Evolutionary conservation across 2,888 invertebrate species (phyloP), one percentile per base, ranked within the genome.

Genomic region (Heteromyza rotundicornis): DNA sequence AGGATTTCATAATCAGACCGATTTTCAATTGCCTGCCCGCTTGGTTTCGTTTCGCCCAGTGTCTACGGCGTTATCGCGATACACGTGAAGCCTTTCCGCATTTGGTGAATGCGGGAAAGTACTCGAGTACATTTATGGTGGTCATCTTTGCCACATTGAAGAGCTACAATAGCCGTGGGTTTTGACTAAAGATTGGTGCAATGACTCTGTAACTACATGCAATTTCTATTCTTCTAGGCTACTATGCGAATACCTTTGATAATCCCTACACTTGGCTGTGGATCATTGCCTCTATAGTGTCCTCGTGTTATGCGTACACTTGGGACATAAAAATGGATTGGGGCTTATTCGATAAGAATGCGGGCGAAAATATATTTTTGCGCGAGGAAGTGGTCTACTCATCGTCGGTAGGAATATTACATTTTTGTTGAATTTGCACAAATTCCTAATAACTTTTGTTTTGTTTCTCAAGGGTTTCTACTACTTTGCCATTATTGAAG

Each of bases 261-360:
- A 94, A 92, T 82, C 93, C 94, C 36, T 95, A 90, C 84, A 88
- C 95, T 49, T 94, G 94, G 87, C 84, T 94, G 52, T 98, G 97
- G 97, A 89, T 99, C 63, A 86, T 88, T 2, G 89, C 93, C 49
- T 91, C 92, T 71, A 82, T 97, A 32, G 84, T 96, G 2, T 96
- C 95, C 58, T 97, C 98, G 0, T 88, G 93, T 63, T 99, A 99
- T 83, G 95, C 98, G 0, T 96, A 96, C 82, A 92, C 94, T 1
- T 99, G 99, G 98, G 98, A 99, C 83, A 92, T 98, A 35, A 95
- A 94, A 84, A 95, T 99, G 94, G 99, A 99, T 86, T 99, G 99
- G 99, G 98, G 98, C 0, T 86, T 98, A 60, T 90, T 98, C 76
- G 97, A 97, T 78, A 89, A 90, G 60, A 92, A 92, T 70, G 92